Evolutionary conservation across 2,797 vertebrate genomes (phyloP).

Genomic region (Heterohyrax brucei): DNA sequence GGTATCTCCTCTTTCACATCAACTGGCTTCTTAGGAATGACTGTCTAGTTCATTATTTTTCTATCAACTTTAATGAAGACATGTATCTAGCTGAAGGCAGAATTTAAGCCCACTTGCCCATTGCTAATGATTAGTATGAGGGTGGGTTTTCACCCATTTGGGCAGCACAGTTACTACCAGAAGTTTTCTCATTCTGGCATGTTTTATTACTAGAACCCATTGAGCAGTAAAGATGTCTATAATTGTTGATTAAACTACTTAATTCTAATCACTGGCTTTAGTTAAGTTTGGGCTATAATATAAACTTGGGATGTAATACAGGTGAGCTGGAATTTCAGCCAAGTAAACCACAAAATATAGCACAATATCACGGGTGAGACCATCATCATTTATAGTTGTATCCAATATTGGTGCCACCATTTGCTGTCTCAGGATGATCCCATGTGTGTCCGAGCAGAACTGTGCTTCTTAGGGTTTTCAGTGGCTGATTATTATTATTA

Average conservation of each 20-base stretch:
- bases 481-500: too few species aligned
- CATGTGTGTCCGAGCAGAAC: too few species aligned
- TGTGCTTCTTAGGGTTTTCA: too few species aligned
- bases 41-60: background rate
- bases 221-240: background rate
- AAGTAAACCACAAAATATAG: background rate
- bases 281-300: background rate
- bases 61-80: constrained; percentile 52
- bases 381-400: background rate
- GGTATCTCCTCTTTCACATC: too few species aligned
- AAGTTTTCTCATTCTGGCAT: background rate
- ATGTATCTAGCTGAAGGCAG: background rate
- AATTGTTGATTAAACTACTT: accelerated
- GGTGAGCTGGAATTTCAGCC: background rate
- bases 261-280: background rate
- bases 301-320: background rate
- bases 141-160: background rate
- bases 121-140: constrained; percentile 8
- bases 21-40: too few species aligned
- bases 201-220: background rate
- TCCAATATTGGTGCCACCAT: background rate
- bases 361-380: background rate
- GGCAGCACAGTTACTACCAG: background rate
- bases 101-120: background rate
- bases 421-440: too few species aligned